phyloP scores from a whole-genome alignment of 2,888 invertebrate genomes.

The Pseudolycoriella hygida region DNA sequence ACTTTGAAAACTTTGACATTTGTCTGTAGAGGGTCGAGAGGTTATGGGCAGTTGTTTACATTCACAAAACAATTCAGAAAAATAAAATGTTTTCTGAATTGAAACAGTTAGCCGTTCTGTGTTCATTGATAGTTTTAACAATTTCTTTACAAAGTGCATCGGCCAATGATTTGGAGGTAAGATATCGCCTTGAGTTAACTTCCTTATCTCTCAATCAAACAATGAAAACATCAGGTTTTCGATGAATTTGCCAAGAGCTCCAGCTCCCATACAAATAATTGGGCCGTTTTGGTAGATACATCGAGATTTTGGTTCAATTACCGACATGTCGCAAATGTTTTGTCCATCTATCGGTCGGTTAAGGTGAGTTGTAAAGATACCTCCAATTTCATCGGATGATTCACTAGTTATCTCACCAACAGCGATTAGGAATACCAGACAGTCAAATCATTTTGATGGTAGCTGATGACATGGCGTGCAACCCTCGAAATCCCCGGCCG shows the following conservation, averaged over 20 bases:
- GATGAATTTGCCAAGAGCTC: constrained; percentile 11
- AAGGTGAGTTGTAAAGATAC: constrained; percentile 33
- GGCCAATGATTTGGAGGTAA: no score
- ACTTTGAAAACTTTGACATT: no score
- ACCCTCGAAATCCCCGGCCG: constrained; percentile 91
- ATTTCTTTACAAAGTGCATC: no score
- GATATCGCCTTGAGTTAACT: no score
- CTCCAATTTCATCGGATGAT: not conserved
- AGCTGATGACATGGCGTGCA: constrained; percentile 99
- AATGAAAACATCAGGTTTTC: not conserved
- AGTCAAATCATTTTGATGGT: constrained; percentile 98
- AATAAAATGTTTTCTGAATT: no score
- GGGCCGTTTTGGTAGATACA: constrained; percentile 98
- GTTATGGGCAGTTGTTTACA: no score
- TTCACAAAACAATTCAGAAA: no score
- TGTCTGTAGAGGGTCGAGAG: no score
- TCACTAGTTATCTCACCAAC: not conserved
- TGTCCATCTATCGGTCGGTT: constrained; percentile 95
- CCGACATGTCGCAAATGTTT: constrained; percentile 94
- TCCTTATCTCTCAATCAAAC: no score
- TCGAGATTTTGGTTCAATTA: constrained; percentile 99
- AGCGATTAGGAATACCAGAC: constrained; percentile 91
- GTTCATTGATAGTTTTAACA: no score
- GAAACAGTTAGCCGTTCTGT: no score
- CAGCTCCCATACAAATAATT: constrained; percentile 80